Conservation (phyloP, 2,113 vertebrate genomes). For the Gambusia holbrooki region DNA sequence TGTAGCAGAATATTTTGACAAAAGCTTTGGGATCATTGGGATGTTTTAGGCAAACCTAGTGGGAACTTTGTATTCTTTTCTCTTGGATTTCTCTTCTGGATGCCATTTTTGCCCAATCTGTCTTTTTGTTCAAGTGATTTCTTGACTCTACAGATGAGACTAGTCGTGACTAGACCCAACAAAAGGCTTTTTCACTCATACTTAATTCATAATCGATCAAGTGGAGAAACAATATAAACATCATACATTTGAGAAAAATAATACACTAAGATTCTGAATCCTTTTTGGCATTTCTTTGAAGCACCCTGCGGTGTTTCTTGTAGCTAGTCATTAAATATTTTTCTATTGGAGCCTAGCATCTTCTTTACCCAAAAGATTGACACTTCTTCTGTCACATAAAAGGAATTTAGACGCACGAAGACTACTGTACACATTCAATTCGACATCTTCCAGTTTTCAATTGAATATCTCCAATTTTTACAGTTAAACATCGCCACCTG, state of each 20-base stretch:
- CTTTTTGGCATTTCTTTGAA: background rate
- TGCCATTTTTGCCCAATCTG: background rate
- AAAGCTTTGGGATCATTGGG: background rate
- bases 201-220: background rate
- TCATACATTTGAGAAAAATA: too few relatives aligned
- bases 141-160: background rate
- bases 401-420: too few relatives aligned
- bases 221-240: too few relatives aligned
- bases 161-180: background rate
- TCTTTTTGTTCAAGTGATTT: background rate
- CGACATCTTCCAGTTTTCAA: background rate
- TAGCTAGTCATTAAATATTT: background rate
- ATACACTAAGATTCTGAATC: too few relatives aligned
- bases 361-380: background rate
- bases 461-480: background rate
- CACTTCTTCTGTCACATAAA: background rate
- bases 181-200: background rate
- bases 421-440: background rate
- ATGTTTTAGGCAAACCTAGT: background rate
- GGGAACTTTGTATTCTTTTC: background rate
- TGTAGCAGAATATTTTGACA: background rate
- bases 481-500: slow-evolving; percentile 31
- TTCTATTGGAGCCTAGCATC: background rate
- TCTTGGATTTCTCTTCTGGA: background rate
- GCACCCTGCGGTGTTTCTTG: too few relatives aligned